Conservation (phyloP, 2,888 invertebrate genomes). For the Zygaena filipendulae region DNA sequence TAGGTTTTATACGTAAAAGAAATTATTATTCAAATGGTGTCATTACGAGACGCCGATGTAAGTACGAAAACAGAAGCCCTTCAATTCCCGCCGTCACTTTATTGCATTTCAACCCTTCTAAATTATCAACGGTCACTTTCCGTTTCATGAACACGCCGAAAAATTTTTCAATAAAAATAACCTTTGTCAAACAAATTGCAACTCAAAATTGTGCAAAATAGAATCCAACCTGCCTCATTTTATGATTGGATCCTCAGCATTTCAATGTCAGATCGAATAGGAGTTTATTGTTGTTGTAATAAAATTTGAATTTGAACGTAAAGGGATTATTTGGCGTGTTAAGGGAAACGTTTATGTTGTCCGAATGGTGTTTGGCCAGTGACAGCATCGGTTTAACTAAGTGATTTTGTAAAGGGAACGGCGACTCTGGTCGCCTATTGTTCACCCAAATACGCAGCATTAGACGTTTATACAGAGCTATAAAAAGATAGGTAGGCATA, state of each 20-base stretch:
- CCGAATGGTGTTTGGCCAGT: conserved; percentile 30
- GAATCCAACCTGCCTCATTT: no score
- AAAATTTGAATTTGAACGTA: conserved; percentile 16
- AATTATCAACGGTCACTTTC: conserved; percentile 49
- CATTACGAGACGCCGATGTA: no score
- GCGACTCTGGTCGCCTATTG: conserved; percentile 23
- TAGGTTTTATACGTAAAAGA: no score
- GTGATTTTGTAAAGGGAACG: conserved; percentile 35
- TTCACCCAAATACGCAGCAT: no score
- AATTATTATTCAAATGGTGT: no score
- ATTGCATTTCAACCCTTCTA: conserved; percentile 35
- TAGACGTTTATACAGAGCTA: no score
- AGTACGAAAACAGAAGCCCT: no score
- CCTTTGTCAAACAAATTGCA: no score
- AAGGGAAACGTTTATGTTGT: conserved; percentile 28
- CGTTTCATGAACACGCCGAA: conserved; percentile 36
- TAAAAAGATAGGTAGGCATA: no score
- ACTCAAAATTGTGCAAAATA: no score
- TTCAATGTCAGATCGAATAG: no score
- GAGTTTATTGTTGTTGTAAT: conserved; percentile 7
- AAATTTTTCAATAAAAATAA: conserved; percentile 26
- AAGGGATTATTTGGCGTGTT: conserved; percentile 14
- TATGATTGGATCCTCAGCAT: conserved; percentile 1
- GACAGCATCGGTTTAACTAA: conserved; percentile 38
- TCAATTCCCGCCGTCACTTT: conserved; percentile 23